Evolutionary conservation across 2,888 invertebrate genomes (phyloP), one percentile per base, ranked within the genome.

Genomic region (Barypeithes pellucidus): DNA sequence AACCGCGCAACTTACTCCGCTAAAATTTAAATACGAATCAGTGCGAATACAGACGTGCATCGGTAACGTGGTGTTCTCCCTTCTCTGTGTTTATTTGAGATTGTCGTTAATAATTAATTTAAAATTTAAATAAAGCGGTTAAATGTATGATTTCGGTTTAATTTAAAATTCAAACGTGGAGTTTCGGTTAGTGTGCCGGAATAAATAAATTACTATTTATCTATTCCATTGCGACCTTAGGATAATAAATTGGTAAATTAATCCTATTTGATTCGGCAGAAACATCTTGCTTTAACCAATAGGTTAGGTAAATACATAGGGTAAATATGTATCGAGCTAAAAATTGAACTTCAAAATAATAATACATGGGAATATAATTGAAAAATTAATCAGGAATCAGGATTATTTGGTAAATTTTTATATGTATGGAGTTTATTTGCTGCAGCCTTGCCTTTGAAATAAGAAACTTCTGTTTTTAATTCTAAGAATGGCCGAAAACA

Each of bases 101-200:
- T 29, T 41, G 22, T 18, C 67, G 72, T 67, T 72, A 52, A 20
- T 20, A 47, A 18, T 67, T 52, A 63, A 70, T 70, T 70, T 62
- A 43, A 69, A 39, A 69, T 60, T n/a, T 29, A 29, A 29, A 29
- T 5, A 29, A 50, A 52, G 59, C 60, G 20, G 52, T 72, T 72
- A 67, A 54, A 72, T 61, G 67, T 62, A 45, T 18, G 43, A 66
- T 50, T 60, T 9, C 41, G 57, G 47, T 57, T 57, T 45, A 59
- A 66, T 65, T 65, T 52, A 39, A 16, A 36, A n/a, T 65, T 65
- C 12, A 65, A 24, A 62, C 47, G 36, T 59, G 18, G 18, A 11
- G 33, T 33, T 52, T 33, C 4, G 16, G 16, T 54, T 54, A 14
- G 54, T 54, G 54, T 16, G 7, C 3, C 8, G 33, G 14, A 8